Conservation (phyloP, 2,888 invertebrate genomes). For the Oligia strigilis region DNA sequence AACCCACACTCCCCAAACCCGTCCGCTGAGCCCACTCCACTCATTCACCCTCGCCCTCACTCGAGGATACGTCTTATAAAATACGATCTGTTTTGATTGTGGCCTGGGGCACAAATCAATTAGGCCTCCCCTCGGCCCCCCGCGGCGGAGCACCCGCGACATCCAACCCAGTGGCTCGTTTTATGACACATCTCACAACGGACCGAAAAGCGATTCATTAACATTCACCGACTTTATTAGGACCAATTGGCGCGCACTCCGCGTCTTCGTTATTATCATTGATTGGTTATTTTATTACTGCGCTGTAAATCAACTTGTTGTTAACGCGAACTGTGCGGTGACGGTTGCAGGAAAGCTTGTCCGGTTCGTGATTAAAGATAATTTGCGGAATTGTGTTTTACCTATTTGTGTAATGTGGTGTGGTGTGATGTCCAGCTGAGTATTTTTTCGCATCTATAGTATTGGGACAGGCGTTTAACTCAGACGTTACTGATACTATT, state of each 20-base stretch:
- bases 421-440: background rate
- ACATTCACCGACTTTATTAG: constrained; percentile 89
- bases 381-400: constrained; percentile 26
- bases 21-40: constrained; percentile 48
- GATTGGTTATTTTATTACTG: constrained; percentile 72
- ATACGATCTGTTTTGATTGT: constrained; percentile 91
- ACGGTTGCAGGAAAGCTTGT: constrained; percentile 37
- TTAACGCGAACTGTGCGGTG: constrained; percentile 54
- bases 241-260: constrained; percentile 81
- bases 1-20: constrained; percentile 67
- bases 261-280: constrained; percentile 76
- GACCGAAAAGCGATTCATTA: constrained; percentile 87
- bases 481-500: background rate
- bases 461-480: background rate
- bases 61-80: constrained; percentile 89
- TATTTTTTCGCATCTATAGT: background rate
- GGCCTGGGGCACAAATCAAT: constrained; percentile 91
- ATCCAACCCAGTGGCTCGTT: constrained; percentile 90
- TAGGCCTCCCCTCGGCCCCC: constrained; percentile 86
- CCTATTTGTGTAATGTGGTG: constrained; percentile 15
- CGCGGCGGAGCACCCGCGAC: constrained; percentile 82
- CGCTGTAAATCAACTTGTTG: constrained; percentile 59
- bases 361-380: constrained; percentile 19
- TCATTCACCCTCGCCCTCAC: constrained; percentile 84
- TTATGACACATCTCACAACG: constrained; percentile 89